These are phyloP conservation scores for Pseudoips prasinana DNA, from an alignment of 2,888 invertebrate genomes.

Conservation along the genomic window DNA sequence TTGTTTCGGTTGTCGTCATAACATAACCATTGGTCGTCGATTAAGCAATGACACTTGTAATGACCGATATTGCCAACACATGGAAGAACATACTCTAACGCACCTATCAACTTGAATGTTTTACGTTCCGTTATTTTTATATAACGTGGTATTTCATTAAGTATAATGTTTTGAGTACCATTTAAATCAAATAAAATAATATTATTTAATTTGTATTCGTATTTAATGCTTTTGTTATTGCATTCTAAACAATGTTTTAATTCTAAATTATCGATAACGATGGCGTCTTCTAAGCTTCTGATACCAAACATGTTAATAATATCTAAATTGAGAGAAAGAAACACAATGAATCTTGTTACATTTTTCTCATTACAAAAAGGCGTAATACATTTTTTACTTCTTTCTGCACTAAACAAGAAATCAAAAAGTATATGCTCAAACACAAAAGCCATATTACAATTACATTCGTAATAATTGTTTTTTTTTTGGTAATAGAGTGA, in stretches of 20 bases:
- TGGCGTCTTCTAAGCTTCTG: slow-evolving; percentile 3
- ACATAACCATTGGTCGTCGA: slow-evolving; percentile 6
- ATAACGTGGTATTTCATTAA: slow-evolving; percentile 9
- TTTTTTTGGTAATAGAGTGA: slow-evolving; percentile 9
- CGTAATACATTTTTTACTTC: slow-evolving; percentile 12
- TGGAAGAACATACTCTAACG: slow-evolving; percentile 1
- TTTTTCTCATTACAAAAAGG: slow-evolving; percentile 11
- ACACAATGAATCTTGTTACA: slow-evolving; percentile 10
- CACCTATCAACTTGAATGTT: slow-evolving; percentile 6
- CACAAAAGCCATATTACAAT: slow-evolving; percentile 16
- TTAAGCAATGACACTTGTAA: slow-evolving; percentile 8
- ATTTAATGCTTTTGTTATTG: slow-evolving; percentile 7
- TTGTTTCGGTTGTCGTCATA: slow-evolving; percentile 6
- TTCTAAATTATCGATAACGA: slow-evolving; percentile 1
- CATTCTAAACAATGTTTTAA: slow-evolving; percentile 3
- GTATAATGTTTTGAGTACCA: slow-evolving; percentile 11
- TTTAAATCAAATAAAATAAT: slow-evolving; percentile 4
- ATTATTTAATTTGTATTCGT: slow-evolving; percentile 11
- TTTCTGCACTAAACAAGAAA: slow-evolving; percentile 8
- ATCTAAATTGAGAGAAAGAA: slow-evolving; percentile 4
- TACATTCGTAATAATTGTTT: slow-evolving; percentile 12
- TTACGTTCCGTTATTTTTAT: slow-evolving; percentile 14
- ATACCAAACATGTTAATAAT: slow-evolving; percentile 3
- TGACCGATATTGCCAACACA: slow-evolving; percentile 1
- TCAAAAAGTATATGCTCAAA: slow-evolving; percentile 10